These are phyloP conservation scores for Eustalomyia histrio DNA, from an alignment of 2,888 invertebrate species.

Conservation along the genomic window DNA sequence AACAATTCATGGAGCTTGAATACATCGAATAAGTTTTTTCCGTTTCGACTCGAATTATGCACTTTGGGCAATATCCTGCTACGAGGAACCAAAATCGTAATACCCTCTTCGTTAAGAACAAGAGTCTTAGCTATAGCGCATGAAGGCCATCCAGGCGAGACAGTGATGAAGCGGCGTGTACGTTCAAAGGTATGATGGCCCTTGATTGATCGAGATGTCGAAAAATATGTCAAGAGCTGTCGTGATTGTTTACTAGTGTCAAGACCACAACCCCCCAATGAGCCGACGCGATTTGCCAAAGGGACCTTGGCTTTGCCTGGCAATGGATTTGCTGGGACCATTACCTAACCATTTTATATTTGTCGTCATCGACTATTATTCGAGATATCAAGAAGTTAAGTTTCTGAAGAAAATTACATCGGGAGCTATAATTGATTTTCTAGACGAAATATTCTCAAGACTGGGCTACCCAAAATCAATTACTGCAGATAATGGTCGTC, in stretches of 20 bases:
- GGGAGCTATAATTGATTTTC: neutral
- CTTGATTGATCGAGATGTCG: constrained; percentile 51
- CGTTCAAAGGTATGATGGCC: constrained; percentile 57
- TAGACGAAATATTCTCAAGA: constrained; percentile 4
- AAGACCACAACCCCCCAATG: constrained; percentile 38
- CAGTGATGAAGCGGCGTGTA: constrained; percentile 45
- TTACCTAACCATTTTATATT: constrained; percentile 42
- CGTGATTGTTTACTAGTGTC: constrained; percentile 46
- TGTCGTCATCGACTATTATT: constrained; percentile 50
- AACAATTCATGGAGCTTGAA: constrained; percentile 14
- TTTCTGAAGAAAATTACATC: constrained; percentile 38
- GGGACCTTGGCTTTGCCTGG: constrained; percentile 26
- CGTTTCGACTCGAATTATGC: constrained; percentile 51
- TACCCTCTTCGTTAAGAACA: constrained; percentile 38
- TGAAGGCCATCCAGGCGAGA: constrained; percentile 40
- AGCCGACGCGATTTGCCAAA: constrained; percentile 17
- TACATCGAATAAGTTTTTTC: constrained; percentile 20
- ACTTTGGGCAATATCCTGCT: constrained; percentile 49
- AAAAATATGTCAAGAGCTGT: constrained; percentile 51
- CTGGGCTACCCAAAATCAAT: constrained; percentile 34
- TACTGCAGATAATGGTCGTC: constrained; percentile 60
- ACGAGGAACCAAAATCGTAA: constrained; percentile 47
- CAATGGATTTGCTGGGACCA: constrained; percentile 44
- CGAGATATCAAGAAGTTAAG: no score
- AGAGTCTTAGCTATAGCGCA: constrained; percentile 24